Base-by-base conservation (phyloP, 2,888 invertebrate genomes). In the Epinotia nisella region DNA sequence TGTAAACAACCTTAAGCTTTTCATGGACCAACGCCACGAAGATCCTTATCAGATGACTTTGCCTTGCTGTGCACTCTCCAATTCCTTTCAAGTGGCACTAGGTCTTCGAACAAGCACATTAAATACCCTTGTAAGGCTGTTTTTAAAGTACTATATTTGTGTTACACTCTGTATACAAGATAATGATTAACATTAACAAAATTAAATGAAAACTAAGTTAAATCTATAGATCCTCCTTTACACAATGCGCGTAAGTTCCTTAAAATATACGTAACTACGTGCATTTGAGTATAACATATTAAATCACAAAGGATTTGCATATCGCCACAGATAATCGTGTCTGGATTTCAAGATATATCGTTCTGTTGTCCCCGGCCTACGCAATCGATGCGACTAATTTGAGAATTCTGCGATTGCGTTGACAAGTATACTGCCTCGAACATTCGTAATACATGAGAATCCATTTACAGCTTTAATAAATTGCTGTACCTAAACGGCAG, bases 11-110 rank as follows among this genome's bases (percentile, higher is more conserved):
- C 78, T 77, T 74, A 69, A 62, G 69, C 68, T 71, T 59, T 61
- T 41, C 21, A 29, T 60, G 55, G 75, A 70, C 74, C 70, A 74
- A 70, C 74, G 70, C 74, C 72, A 74, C 68, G 56, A 9, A 69
- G 80, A 81, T 80, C 75, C 79, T 78, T 79, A 81, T 82, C 81
- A 35, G 35, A 17, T 60, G 77, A 71, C 55, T 60, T 61, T 39
- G 21, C 35, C 41, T 41, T 24, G 39, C 21, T 24, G 39, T 39
- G 21, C 39, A 7, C 15, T 10, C 10, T 35, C 35, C 53, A 65
- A 39, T 53, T 35, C 4, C 24, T 15, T 24, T 35, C 49, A 41
- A 19, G 65, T 39, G 53, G 15, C 55, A 11, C 11, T 11, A 41
- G 65, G 39, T 55, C 19, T 41, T 21, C 29, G n/a, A 55, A 65